A percentile compares a stretch with the other conserved stretches of the same genome.
Conservation (phyloP, 2,888 invertebrate species). For the Galeopsomyia nigrocyanea region DNA sequence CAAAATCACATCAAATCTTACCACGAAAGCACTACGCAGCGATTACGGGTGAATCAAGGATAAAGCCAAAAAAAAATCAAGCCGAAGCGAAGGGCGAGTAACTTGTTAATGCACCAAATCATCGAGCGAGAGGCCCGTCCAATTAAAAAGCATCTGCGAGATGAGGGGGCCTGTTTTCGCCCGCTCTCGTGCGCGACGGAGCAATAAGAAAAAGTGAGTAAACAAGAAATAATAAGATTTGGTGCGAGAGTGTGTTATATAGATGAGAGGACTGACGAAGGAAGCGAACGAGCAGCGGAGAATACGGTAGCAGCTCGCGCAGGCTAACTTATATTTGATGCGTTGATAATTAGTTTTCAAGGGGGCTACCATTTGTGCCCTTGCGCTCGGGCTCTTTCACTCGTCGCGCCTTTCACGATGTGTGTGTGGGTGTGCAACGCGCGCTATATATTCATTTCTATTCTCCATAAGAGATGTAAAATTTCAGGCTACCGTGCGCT, state of each 20-base stretch:
- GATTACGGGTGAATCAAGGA: conserved; percentile 2
- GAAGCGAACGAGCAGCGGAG: conserved; percentile 51
- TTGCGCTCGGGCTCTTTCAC: conserved; percentile 38
- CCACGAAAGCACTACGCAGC: not conserved
- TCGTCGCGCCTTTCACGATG: conserved; percentile 34
- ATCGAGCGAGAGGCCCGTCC: conserved; percentile 56
- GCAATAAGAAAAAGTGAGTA: conserved; percentile 52
- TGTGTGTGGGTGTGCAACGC: too few relatives aligned
- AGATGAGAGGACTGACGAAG: conserved; percentile 47
- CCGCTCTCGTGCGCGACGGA: conserved; percentile 40
- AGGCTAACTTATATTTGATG: conserved; percentile 66
- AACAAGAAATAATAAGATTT: conserved; percentile 56
- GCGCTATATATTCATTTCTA: conserved; percentile 60
- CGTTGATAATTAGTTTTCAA: conserved; percentile 66
- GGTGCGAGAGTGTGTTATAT: conserved; percentile 19
- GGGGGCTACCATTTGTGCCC: conserved; percentile 51
- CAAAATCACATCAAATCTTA: conserved; percentile 23
- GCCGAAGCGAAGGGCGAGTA: conserved; percentile 38
- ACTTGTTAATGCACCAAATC: conserved; percentile 58
- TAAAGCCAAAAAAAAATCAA: conserved; percentile 2
- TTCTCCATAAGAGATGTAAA: conserved; percentile 52
- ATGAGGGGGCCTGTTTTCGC: conserved; percentile 21
- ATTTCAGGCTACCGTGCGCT: conserved; percentile 41
- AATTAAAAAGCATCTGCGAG: conserved; percentile 57
- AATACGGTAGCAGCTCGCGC: conserved; percentile 56